Conservation (phyloP, 2,888 invertebrate genomes). For the Pomacea canaliculata region DNA sequence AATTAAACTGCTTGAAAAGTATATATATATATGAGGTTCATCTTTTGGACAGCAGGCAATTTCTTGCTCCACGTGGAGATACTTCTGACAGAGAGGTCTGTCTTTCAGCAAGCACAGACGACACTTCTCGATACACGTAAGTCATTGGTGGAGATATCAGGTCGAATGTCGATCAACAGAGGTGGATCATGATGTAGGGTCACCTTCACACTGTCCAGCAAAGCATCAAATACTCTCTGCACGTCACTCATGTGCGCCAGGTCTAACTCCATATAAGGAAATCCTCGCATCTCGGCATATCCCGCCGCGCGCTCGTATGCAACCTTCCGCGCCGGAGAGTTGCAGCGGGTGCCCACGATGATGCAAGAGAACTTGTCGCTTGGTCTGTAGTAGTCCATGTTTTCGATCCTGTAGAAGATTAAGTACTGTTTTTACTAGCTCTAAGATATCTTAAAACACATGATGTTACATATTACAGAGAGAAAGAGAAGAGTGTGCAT, state of each 20-base stretch:
- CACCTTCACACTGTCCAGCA: slow-evolving; percentile 44
- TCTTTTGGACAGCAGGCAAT: no score
- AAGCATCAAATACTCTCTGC: slow-evolving; percentile 45
- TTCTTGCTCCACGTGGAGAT: no score
- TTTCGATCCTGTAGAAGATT: slow-evolving; percentile 13
- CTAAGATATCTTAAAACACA: no score
- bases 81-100: no score
- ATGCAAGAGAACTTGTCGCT: slow-evolving; percentile 40
- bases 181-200: slow-evolving; percentile 7
- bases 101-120: slow-evolving; percentile 12
- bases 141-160: slow-evolving; percentile 14
- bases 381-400: slow-evolving; percentile 19
- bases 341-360: slow-evolving; percentile 49
- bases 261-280: slow-evolving; percentile 52
- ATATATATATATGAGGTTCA: no score
- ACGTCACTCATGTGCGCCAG: slow-evolving; percentile 44
- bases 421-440: neutral
- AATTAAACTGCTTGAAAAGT: no score
- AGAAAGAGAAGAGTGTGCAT: no score
- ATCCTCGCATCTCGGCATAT: slow-evolving; percentile 45
- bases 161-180: slow-evolving; percentile 9
- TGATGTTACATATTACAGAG: no score
- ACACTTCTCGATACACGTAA: neutral
- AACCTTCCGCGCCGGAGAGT: slow-evolving; percentile 38
- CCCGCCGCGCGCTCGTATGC: slow-evolving; percentile 45